A percentile compares a stretch with the other conserved stretches of the same genome.
Evolutionary conservation across 2,888 invertebrate species (phyloP).

Genomic region (Metacarcinus magister): DNA sequence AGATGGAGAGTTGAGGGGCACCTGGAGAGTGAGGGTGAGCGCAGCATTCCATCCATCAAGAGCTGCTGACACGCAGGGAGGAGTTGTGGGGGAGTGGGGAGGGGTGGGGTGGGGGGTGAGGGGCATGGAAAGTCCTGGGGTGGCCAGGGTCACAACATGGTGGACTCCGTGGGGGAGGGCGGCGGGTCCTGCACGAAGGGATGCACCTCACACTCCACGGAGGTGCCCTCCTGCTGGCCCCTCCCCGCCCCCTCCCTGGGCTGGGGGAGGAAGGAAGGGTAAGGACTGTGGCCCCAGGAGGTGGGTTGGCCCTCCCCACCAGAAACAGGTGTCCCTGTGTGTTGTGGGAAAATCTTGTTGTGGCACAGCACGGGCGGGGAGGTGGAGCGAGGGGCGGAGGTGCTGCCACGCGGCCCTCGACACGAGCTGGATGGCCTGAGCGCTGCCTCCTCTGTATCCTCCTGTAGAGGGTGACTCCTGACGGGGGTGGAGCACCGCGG

Average conservation of each 20-base stretch:
- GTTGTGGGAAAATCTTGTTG: constrained; percentile 76
- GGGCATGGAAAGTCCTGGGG: constrained; percentile 48
- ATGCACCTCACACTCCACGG: constrained; percentile 73
- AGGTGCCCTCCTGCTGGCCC: constrained; percentile 28
- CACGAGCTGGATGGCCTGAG: constrained; percentile 46
- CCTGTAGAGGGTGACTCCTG: constrained; percentile 48
- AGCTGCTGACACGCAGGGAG: neutral
- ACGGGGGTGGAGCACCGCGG: constrained; percentile 13
- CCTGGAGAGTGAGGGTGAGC: neutral
- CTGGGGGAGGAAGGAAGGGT: constrained; percentile 13
- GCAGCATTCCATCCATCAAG: neutral
- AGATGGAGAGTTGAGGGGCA: neutral
- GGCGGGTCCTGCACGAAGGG: constrained; percentile 63
- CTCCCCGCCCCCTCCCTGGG: neutral
- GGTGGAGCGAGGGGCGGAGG: constrained; percentile 33
- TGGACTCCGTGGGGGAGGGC: constrained; percentile 77
- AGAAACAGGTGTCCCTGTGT: neutral
- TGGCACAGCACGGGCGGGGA: constrained; percentile 74
- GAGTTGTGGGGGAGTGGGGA: neutral
- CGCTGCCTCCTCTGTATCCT: constrained; percentile 55
- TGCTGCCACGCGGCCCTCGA: constrained; percentile 62
- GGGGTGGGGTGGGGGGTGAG: neutral
- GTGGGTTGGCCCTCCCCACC: constrained; percentile 34
- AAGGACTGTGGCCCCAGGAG: constrained; percentile 62
- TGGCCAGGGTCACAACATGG: constrained; percentile 79